Evolutionary conservation across 2,888 invertebrate genomes (phyloP), one percentile per base, ranked within the genome.

Genomic region (Smittia aterrima): DNA sequence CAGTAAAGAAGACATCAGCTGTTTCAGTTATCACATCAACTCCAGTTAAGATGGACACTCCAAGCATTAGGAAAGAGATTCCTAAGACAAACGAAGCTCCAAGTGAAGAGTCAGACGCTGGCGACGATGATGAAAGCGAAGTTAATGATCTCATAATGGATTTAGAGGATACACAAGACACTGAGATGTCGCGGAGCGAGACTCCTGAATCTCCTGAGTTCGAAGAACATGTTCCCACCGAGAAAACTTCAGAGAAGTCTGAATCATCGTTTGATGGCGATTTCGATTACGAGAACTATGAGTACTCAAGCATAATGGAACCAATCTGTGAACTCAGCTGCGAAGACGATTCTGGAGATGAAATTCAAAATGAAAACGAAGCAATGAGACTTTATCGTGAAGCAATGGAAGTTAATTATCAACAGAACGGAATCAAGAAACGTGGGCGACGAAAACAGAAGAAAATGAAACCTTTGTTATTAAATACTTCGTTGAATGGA

Each of bases 291-390:
- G 16, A 32, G 18, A 70, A 54, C 11, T 47, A 16, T 40, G 13
- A 67, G 40, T 41, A 27, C 18, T 40, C 18, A 3, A 67, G 38
- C 13, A 67, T 38, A 27, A 80, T 83, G 76, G 83, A 83, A 75
- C 83, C 83, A 0, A 79, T 83, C 9, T 83, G 83, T 76, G 80
- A 82, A 75, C 74, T 79, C 9, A 76, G 74, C 41, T 77, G 67
- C 4, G 68, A 32, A 38, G 76, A 77, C 25, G 76, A 77, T 27
- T 58, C 58, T 18, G 18, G n/a, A n/a, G 70, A 67, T n/a, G 20
- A 47, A 18, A 20, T 22, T 40, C 41, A 22, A 47, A 22, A 41
- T 40, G 67, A 53, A 70, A 70, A 53, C 25, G 70, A 70, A 32
- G 72, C 72, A 16, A 72, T 72, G 72, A 22, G 25, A 24, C 40